These are phyloP conservation scores for Formica selysi DNA, from an alignment of 1,140 invertebrate genomes.

Conservation along the genomic window DNA sequence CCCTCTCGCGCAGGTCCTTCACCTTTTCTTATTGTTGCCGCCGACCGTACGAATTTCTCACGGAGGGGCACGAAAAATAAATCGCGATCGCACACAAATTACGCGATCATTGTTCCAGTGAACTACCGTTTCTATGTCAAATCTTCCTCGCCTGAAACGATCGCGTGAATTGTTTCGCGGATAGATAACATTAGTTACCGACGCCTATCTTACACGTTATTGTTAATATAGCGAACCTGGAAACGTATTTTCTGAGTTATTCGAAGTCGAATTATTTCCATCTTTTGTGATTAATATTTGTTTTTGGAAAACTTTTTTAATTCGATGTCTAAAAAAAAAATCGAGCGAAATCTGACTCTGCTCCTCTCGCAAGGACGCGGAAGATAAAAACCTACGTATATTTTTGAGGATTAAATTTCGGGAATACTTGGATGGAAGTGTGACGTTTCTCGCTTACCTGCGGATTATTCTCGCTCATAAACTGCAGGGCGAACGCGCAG, in stretches of 20 bases:
- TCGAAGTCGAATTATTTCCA: not conserved
- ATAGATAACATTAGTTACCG: not conserved
- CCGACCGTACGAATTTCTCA: constrained; percentile 20
- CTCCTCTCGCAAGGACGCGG: not conserved
- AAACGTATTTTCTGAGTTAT: not conserved
- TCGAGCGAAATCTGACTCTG: not conserved
- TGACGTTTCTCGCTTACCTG: constrained; percentile 54
- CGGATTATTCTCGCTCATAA: constrained; percentile 88
- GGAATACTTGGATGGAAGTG: too few relatives aligned
- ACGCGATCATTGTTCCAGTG: constrained; percentile 15
- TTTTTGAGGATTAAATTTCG: constrained; percentile 10
- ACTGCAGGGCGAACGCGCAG: constrained; percentile 91
- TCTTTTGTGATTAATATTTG: not conserved
- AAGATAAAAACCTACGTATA: too few relatives aligned
- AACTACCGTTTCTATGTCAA: constrained; percentile 21
- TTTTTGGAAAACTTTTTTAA: not conserved
- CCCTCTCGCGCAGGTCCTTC: not conserved
- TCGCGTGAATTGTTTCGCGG: constrained; percentile 25
- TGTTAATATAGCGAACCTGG: not conserved
- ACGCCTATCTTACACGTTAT: not conserved
- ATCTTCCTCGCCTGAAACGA: not conserved
- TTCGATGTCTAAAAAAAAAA: not conserved
- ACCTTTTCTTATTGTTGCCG: constrained; percentile 24
- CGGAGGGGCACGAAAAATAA: constrained; percentile 17
- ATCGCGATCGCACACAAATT: constrained; percentile 13